These are phyloP conservation scores for Diphyllodes magnificus DNA, from an alignment of 2,113 vertebrate species.

Conservation along the genomic window DNA sequence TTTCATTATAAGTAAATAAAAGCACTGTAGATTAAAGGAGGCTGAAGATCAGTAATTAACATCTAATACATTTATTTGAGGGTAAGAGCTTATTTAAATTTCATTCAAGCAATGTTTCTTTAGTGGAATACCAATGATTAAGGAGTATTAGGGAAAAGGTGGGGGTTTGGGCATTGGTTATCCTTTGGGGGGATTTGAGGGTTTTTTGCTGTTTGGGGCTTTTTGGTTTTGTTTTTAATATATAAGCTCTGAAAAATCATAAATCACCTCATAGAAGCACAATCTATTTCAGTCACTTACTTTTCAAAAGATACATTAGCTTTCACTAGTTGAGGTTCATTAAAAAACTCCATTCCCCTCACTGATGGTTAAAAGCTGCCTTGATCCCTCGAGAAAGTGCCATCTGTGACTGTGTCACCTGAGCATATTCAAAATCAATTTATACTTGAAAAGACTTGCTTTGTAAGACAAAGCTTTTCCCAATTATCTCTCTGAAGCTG, in stretches of 20 bases:
- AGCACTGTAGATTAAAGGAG: background rate
- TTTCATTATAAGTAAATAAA: background rate
- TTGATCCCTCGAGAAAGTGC: background rate
- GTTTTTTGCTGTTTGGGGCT: background rate
- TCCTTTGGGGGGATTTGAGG: fast-evolving
- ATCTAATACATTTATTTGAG: background rate
- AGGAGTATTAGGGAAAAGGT: background rate
- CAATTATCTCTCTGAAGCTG: background rate
- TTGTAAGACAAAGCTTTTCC: background rate
- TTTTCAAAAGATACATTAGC: background rate
- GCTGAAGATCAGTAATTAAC: background rate
- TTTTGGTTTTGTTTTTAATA: background rate
- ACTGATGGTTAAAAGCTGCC: background rate
- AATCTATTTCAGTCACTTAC: background rate
- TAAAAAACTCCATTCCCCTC: background rate
- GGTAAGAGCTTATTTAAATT: background rate
- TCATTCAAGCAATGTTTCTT: background rate
- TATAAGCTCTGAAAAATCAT: background rate
- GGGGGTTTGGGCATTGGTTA: fast-evolving
- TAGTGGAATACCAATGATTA: background rate
- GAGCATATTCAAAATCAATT: background rate
- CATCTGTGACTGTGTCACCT: background rate
- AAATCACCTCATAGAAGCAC: background rate
- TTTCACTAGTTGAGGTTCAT: background rate
- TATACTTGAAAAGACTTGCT: background rate